Percentiles rank a stretch among this genome's conserved stretches.
Evolutionary conservation across 2,888 invertebrate species (phyloP).

Genomic region (Keiferia lycopersicella): DNA sequence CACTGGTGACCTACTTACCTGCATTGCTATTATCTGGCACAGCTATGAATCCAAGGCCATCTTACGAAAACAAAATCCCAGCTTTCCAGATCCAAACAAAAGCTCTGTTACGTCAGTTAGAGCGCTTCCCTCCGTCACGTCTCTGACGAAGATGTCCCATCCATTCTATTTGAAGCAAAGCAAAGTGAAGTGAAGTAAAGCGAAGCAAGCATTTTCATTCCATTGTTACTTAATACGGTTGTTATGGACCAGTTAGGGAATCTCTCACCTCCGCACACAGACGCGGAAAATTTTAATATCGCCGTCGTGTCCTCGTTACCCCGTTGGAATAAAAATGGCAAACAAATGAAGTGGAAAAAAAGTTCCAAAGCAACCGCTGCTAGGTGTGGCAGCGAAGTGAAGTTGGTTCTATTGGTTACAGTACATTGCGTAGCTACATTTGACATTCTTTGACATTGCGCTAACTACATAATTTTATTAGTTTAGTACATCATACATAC

Average conservation of each 20-base stretch:
- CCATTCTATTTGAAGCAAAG: neutral
- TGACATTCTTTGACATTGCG: neutral
- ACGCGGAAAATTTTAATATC: slow-evolving; percentile 24
- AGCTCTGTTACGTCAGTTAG: neutral
- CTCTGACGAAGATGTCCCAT: slow-evolving; percentile 6
- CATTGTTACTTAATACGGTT: slow-evolving; percentile 18
- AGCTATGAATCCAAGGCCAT: neutral
- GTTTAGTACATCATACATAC: too few relatives aligned
- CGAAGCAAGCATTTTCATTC: neutral
- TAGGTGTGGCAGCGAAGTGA: neutral
- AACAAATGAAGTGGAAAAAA: slow-evolving; percentile 45
- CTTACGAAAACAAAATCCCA: neutral
- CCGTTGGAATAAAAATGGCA: slow-evolving; percentile 29
- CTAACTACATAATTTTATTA: too few relatives aligned
- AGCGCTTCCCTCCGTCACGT: neutral
- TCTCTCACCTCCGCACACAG: slow-evolving; percentile 16
- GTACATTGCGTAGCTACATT: slow-evolving; percentile 6
- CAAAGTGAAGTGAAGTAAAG: neutral
- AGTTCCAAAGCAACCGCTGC: slow-evolving; percentile 23
- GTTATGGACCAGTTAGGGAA: neutral
- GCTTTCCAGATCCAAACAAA: neutral
- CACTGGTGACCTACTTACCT: too few relatives aligned
- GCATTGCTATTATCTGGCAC: neutral
- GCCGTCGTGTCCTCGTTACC: slow-evolving; percentile 13
- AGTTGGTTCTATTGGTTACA: neutral